Conservation (phyloP, 2,113 vertebrate species). For the Oriolus oriolus region DNA sequence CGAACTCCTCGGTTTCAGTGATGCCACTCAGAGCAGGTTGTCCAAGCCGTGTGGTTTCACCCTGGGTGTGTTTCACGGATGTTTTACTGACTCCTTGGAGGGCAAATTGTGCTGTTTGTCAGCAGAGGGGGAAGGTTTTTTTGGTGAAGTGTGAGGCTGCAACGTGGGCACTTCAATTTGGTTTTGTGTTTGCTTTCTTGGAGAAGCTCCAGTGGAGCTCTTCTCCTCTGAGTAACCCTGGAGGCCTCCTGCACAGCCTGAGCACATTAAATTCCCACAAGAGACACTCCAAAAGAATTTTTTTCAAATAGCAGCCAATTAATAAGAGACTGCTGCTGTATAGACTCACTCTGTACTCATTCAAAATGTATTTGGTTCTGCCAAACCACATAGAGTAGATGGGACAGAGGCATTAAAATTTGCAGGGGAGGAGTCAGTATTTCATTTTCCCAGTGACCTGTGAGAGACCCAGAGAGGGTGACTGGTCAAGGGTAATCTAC, state of each 20-base stretch:
- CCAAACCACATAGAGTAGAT: neutral
- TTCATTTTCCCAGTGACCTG: neutral
- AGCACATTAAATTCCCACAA: conserved; percentile 37
- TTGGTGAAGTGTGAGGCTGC: neutral
- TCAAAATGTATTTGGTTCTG: neutral
- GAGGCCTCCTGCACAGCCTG: conserved; percentile 24
- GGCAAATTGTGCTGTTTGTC: neutral
- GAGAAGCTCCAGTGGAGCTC: conserved; percentile 4
- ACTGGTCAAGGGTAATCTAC: neutral
- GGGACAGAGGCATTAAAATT: neutral
- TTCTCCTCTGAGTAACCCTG: neutral
- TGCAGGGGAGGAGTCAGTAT: neutral
- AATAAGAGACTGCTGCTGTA: neutral
- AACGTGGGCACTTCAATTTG: neutral
- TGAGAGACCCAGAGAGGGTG: neutral
- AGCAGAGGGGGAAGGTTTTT: neutral
- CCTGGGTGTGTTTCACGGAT: neutral
- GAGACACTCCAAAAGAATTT: neutral
- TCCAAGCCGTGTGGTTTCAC: neutral
- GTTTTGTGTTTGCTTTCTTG: neutral
- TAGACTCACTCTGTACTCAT: neutral
- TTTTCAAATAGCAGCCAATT: neutral
- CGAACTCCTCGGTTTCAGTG: accelerated
- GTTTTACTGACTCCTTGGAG: neutral
- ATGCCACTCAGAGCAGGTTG: neutral